These are phyloP conservation scores for Psittacara wagleri DNA, from an alignment of 2,113 vertebrate species.

Conservation along the genomic window DNA sequence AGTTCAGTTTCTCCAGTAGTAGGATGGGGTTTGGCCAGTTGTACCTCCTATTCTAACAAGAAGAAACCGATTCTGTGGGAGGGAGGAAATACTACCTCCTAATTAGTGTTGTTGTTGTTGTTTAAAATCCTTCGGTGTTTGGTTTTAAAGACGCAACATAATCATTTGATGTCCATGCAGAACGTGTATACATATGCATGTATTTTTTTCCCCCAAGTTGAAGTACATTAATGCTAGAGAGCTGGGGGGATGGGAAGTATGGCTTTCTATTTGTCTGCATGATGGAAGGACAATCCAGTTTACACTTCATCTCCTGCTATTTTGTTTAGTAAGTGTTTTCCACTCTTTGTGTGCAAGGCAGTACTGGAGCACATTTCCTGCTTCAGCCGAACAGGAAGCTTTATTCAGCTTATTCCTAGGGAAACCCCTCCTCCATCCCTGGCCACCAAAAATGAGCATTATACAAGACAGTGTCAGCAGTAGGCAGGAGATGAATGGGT, in stretches of 20 bases:
- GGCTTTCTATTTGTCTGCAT: conserved; percentile 15
- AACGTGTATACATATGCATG: background rate
- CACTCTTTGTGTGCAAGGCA: conserved; percentile 50
- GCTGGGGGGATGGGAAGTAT: background rate
- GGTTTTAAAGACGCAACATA: conserved; percentile 32
- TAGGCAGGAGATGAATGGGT: background rate
- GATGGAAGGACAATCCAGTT: conserved; percentile 46
- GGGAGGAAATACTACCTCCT: conserved; percentile 32
- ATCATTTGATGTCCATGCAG: background rate
- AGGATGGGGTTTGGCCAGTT: conserved; percentile 40
- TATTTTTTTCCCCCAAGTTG: background rate
- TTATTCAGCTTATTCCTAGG: conserved; percentile 62
- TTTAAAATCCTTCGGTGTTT: conserved; percentile 1
- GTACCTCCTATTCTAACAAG: conserved; percentile 13
- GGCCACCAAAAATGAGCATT: conserved; percentile 20
- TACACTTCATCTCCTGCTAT: conserved; percentile 58
- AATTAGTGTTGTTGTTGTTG: background rate
- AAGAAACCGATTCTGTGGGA: conserved; percentile 22
- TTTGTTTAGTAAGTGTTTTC: conserved; percentile 65
- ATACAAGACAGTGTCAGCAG: background rate
- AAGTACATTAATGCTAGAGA: background rate
- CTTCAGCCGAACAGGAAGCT: conserved; percentile 35
- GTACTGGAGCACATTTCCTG: conserved; percentile 55
- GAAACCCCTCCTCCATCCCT: conserved; percentile 51
- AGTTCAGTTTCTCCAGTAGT: background rate